Base-by-base conservation (phyloP, 2,888 invertebrate genomes). In the Apodemia hepburni region DNA sequence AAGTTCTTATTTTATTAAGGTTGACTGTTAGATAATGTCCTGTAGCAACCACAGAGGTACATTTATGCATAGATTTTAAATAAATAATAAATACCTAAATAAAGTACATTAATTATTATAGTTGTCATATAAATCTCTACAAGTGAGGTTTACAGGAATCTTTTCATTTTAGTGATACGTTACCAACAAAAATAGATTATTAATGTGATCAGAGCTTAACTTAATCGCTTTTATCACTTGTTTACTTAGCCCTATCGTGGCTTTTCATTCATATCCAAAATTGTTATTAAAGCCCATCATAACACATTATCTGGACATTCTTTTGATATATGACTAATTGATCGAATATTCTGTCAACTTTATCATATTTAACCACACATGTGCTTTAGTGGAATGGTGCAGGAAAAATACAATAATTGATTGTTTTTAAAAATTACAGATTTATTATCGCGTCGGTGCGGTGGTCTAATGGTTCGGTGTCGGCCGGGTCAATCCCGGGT, bases 181-280 rank as follows among this genome's bases (percentile, higher is more conserved):
- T 54, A 27, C 54, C 27, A 54, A 54, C 17, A 27, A 54, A 54
- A 27, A 54, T 5, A 66, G 67, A 69, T 70, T 72, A 73, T 42
- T 60, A 35, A 61, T 68, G 61, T 76, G 77, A 76, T 78, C 77
- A 78, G 75, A 60, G 69, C 70, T 69, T 69, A 72, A 77, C 77
- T 79, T 78, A 78, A 75, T 77, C 80, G 79, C 76, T 81, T 73
- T 87, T 87, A 87, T 87, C 86, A 69, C 64, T 71, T 82, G 81
- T 85, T 81, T 85, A 78, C 73, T 71, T 42, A 77, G 73, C 71
- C 74, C 75, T 83, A 84, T 85, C 82, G 78, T 74, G 76, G 78
- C 69, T 73, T 70, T 73, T 72, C 75, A 80, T 79, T 81, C 75
- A 75, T 72, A 73, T 71, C 71, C 75, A 65, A 80, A 82, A 81